Evolutionary conservation across 2,888 invertebrate genomes (phyloP).

Genomic region (Drosophila cracens): DNA sequence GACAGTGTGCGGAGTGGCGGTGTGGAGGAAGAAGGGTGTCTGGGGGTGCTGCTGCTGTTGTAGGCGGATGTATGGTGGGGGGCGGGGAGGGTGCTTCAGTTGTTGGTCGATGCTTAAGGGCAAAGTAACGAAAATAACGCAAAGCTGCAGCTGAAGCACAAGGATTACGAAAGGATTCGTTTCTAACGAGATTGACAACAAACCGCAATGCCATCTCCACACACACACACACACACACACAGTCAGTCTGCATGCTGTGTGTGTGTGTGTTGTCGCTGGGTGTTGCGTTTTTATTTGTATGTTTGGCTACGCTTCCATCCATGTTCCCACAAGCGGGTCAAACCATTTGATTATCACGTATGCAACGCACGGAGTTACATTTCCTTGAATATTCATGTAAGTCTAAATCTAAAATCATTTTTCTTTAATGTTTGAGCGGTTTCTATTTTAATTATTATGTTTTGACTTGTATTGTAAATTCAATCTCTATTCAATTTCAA

Average conservation of each 20-base stretch:
- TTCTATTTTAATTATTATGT: background rate
- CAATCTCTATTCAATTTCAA: background rate
- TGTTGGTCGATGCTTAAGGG: conserved; percentile 54
- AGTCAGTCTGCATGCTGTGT: conserved; percentile 3
- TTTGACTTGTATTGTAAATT: background rate
- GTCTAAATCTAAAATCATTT: background rate
- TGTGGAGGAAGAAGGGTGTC: background rate
- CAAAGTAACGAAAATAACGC: conserved; percentile 66
- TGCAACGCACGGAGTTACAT: conserved; percentile 11
- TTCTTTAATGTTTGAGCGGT: background rate
- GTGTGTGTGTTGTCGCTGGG: conserved; percentile 31
- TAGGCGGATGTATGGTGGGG: background rate
- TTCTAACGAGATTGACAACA: conserved; percentile 80
- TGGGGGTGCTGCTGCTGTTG: background rate
- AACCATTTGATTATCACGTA: conserved; percentile 1
- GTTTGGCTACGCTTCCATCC: conserved; percentile 16
- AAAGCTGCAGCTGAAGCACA: conserved; percentile 78
- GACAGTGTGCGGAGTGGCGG: conserved; percentile 27
- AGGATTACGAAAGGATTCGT: conserved; percentile 79
- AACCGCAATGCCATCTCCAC: conserved; percentile 65
- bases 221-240: conserved; percentile 20
- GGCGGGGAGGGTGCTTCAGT: conserved; percentile 16
- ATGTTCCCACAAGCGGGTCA: conserved; percentile 17
- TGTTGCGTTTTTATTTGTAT: conserved; percentile 68
- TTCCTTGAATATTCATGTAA: background rate